Conservation (phyloP, 2,113 vertebrate genomes). For the Capreolus pygargus region DNA sequence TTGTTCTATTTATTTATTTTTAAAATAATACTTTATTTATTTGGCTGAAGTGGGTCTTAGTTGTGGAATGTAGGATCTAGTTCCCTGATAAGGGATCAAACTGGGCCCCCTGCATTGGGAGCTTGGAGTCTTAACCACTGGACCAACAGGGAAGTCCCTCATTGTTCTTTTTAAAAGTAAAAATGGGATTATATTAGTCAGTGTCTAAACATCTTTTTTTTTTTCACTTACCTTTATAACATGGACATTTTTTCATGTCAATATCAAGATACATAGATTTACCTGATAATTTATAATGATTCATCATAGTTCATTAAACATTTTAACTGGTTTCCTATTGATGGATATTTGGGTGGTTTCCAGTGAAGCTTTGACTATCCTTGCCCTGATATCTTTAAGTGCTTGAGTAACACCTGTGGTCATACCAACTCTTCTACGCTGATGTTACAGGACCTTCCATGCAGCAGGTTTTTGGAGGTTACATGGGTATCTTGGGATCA, state of each 20-base stretch:
- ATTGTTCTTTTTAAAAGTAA: slow-evolving; percentile 25
- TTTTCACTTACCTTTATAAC: background rate
- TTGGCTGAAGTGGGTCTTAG: background rate
- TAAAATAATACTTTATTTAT: background rate
- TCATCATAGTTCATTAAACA: background rate
- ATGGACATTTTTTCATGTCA: background rate
- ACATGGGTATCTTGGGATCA: background rate
- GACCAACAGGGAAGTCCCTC: background rate
- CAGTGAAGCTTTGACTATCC: background rate
- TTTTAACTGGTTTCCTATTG: background rate
- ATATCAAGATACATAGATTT: background rate
- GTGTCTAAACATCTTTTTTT: background rate
- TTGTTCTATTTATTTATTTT: background rate
- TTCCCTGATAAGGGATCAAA: background rate
- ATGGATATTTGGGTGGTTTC: background rate
- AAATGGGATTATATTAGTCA: background rate
- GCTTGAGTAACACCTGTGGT: background rate
- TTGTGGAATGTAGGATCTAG: background rate
- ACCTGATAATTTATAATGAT: background rate
- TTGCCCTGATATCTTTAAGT: background rate
- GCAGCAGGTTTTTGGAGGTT: background rate
- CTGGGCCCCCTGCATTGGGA: background rate
- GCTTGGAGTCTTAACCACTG: background rate
- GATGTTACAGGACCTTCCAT: background rate
- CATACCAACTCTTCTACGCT: background rate